phyloP scores from a whole-genome alignment of 2,113 vertebrate species.

The Notothenia coriiceps region DNA sequence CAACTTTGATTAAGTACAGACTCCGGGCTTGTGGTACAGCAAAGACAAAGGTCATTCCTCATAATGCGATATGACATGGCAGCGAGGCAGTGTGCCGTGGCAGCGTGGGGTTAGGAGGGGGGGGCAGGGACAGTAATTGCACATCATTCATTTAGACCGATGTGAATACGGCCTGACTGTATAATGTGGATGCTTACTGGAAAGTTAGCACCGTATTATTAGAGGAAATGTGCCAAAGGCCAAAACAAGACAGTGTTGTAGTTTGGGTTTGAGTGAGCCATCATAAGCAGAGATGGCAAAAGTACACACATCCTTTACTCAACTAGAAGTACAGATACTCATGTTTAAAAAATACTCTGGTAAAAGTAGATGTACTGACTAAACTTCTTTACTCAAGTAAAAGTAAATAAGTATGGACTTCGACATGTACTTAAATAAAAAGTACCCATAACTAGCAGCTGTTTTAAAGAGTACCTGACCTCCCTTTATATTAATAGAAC shows the following conservation, averaged over 20 bases:
- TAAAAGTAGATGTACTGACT: too few species aligned
- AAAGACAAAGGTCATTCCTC: constrained; percentile 80
- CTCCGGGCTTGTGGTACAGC: constrained; percentile 70
- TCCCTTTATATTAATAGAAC: too few species aligned
- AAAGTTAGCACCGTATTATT: constrained; percentile 27
- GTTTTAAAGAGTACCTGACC: too few species aligned
- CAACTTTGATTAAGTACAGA: constrained; percentile 82
- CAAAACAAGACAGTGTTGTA: neutral
- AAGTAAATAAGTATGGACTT: too few species aligned
- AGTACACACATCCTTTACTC: too few species aligned
- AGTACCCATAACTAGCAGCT: too few species aligned
- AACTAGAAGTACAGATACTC: too few species aligned
- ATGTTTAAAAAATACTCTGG: too few species aligned
- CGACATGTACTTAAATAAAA: too few species aligned
- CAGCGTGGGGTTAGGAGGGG: neutral
- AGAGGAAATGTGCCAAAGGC: constrained; percentile 20
- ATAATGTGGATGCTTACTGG: constrained; percentile 35
- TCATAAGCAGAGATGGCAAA: neutral
- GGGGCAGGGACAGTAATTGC: constrained; percentile 61
- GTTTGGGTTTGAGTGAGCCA: constrained; percentile 15
- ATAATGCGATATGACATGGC: constrained; percentile 75
- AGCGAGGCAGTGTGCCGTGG: constrained; percentile 42
- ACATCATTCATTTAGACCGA: constrained; percentile 71
- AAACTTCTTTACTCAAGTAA: too few species aligned
- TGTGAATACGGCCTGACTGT: constrained; percentile 49